These are phyloP conservation scores for Dolichomitus sp. DNA, from an alignment of 2,888 invertebrate species.

Conservation along the genomic window DNA sequence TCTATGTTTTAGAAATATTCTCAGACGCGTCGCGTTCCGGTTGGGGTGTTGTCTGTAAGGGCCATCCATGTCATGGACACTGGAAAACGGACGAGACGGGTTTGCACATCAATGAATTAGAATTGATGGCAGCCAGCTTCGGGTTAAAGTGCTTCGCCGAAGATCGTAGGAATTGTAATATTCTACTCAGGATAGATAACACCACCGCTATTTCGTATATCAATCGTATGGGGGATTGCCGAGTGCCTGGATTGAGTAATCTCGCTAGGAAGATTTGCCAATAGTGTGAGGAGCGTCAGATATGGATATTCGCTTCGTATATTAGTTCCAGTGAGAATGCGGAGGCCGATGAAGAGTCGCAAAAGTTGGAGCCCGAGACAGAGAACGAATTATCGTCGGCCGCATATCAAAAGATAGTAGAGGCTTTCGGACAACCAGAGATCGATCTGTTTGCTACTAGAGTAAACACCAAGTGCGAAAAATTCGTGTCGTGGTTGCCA, in stretches of 20 bases:
- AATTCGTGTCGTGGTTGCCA: too few relatives aligned
- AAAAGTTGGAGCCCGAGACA: slow-evolving; percentile 41
- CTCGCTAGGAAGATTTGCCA: slow-evolving; percentile 10
- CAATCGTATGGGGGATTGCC: background rate
- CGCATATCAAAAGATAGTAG: slow-evolving; percentile 17
- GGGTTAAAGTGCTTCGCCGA: slow-evolving; percentile 63
- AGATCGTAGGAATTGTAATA: slow-evolving; percentile 30
- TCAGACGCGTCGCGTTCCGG: slow-evolving; percentile 30
- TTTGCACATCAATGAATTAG: slow-evolving; percentile 66
- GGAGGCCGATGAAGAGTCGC: too few relatives aligned
- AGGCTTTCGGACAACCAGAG: slow-evolving; percentile 7
- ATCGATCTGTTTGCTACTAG: slow-evolving; percentile 39
- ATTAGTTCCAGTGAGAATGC: too few relatives aligned
- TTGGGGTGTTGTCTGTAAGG: slow-evolving; percentile 32
- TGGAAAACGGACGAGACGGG: slow-evolving; percentile 50
- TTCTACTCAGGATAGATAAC: slow-evolving; percentile 67
- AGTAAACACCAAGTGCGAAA: slow-evolving; percentile 32
- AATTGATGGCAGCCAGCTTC: slow-evolving; percentile 63
- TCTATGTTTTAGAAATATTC: slow-evolving; percentile 3
- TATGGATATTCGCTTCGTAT: too few relatives aligned
- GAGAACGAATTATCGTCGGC: slow-evolving; percentile 21
- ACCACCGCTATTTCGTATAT: slow-evolving; percentile 50
- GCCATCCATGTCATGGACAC: slow-evolving; percentile 46
- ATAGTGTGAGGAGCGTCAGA: too few relatives aligned
- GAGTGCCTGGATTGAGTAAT: slow-evolving; percentile 25